These are phyloP conservation scores for Gnathonemus longibarbis DNA, from an alignment of 2,113 vertebrate species.

Conservation along the genomic window DNA sequence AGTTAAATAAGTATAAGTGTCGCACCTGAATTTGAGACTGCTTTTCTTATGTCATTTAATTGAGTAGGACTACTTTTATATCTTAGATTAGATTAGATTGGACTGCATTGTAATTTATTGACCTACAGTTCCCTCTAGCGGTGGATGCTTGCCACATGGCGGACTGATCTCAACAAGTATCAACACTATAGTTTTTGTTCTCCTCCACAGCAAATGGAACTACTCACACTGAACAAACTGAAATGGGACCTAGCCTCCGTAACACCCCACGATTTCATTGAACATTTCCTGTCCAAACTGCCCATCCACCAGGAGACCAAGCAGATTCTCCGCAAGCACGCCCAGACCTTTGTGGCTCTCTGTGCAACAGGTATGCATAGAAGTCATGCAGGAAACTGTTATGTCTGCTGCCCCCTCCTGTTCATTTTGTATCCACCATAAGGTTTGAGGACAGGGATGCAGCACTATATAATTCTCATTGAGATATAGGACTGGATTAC, in stretches of 20 bases:
- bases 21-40: background rate
- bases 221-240: slow-evolving; percentile 90
- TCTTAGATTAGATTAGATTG: background rate
- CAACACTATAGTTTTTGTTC: slow-evolving; percentile 10
- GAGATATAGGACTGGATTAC: slow-evolving; percentile 11
- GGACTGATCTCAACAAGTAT: slow-evolving; percentile 17
- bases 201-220: slow-evolving; percentile 84
- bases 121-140: slow-evolving; percentile 39
- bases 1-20: background rate
- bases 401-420: slow-evolving; percentile 5
- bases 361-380: slow-evolving; percentile 84
- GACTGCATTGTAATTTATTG: background rate
- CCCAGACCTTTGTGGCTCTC: slow-evolving; percentile 94
- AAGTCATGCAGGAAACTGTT: slow-evolving; percentile 32
- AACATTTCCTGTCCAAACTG: slow-evolving; percentile 95
- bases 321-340: slow-evolving; percentile 92
- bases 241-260: slow-evolving; percentile 96
- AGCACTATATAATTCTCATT: background rate
- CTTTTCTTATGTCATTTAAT: background rate
- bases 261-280: slow-evolving; percentile 94
- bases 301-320: slow-evolving; percentile 80
- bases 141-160: slow-evolving; percentile 7
- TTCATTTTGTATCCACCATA: background rate
- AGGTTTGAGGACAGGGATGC: background rate
- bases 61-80: background rate